Evolutionary conservation across 2,797 vertebrate species (phyloP).

Genomic region (Gymnocypris eckloni): DNA sequence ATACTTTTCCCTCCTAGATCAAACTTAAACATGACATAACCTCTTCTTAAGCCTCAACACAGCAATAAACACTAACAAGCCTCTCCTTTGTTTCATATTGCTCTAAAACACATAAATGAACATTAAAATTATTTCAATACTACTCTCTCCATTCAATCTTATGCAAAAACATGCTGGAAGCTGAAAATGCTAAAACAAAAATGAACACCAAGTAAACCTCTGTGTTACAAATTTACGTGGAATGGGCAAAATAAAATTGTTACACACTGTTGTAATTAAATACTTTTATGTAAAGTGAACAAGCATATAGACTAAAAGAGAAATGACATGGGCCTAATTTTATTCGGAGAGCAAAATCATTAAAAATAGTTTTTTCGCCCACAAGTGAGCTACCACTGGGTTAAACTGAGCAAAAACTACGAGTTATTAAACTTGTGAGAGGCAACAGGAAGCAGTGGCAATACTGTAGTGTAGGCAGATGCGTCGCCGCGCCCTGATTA

Average conservation of each 20-base stretch:
- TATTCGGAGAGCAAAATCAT: neutral
- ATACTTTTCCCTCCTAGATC: neutral
- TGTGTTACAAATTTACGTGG: neutral
- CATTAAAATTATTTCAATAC: neutral
- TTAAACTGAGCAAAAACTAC: conserved; percentile 21
- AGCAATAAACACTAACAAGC: neutral
- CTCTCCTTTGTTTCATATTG: neutral
- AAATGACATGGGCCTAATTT: neutral
- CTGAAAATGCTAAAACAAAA: neutral
- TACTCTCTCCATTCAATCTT: neutral
- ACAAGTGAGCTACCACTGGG: conserved; percentile 26
- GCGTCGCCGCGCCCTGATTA: conserved; percentile 57
- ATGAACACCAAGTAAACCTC: neutral
- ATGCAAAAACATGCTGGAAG: neutral
- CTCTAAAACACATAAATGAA: neutral
- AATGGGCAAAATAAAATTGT: neutral
- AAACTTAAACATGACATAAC: no score
- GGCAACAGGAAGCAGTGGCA: conserved; percentile 52
- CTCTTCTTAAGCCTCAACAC: neutral
- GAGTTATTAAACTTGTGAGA: conserved; percentile 56
- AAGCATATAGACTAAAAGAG: neutral
- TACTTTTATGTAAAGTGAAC: no score
- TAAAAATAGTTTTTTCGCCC: conserved; percentile 12
- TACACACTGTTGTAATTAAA: no score
- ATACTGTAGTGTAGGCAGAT: conserved; percentile 46